phyloP scores from a whole-genome alignment of 2,888 invertebrate genomes.

The Limenitis camilla region DNA sequence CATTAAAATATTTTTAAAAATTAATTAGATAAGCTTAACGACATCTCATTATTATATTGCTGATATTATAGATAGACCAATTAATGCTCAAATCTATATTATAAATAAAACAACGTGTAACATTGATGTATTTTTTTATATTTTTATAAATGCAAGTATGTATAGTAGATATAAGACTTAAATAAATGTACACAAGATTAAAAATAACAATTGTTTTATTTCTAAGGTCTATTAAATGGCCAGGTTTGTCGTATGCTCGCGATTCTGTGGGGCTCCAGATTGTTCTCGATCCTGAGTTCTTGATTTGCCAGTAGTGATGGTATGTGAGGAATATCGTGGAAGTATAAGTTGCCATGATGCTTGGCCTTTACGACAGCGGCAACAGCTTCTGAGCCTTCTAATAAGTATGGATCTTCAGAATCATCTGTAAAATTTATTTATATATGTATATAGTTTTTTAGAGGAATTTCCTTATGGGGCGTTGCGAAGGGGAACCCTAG shows the following conservation, averaged over 20 bases:
- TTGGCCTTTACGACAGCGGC: conserved; percentile 71
- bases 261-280: conserved; percentile 74
- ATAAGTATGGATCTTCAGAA: conserved; percentile 70
- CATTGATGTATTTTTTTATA: conserved; percentile 15
- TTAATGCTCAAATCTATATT: conserved; percentile 8
- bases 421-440: conserved; percentile 10
- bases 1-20: background rate
- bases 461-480: background rate
- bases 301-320: conserved; percentile 76
- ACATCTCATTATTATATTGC: background rate
- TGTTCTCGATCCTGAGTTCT: conserved; percentile 72
- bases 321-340: conserved; percentile 78
- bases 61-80: conserved; percentile 8
- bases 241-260: conserved; percentile 77
- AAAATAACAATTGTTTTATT: conserved; percentile 29
- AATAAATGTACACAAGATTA: conserved; percentile 21
- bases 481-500: too few relatives aligned
- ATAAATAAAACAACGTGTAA: conserved; percentile 3
- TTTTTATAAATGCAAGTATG: conserved; percentile 14
- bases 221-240: conserved; percentile 70
- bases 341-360: conserved; percentile 75
- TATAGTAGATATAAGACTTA: conserved; percentile 14
- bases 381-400: conserved; percentile 75
- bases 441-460: background rate
- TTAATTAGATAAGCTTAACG: background rate